phyloP scores from a whole-genome alignment of 1,140 invertebrate species.

The Drosophila ananassae region DNA sequence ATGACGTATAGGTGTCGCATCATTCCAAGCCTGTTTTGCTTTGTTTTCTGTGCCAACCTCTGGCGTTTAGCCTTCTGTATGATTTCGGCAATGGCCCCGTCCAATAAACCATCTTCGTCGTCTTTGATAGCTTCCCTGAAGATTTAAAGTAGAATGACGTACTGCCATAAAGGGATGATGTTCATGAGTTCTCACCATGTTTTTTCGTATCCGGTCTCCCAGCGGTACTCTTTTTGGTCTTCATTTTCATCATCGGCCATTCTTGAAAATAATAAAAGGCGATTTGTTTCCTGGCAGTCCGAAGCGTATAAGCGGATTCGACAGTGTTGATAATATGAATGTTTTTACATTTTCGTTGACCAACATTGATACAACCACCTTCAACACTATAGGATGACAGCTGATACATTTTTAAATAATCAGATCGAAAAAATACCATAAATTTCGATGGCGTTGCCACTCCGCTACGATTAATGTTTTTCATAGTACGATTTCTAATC shows the following conservation, averaged over 20 bases:
- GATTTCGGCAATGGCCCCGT: conserved; percentile 94
- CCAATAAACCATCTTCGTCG: conserved; percentile 96
- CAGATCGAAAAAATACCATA: too few relatives aligned
- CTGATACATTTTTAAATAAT: too few relatives aligned
- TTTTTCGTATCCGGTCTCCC: conserved; percentile 99
- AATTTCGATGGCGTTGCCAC: too few relatives aligned
- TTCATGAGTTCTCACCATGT: conserved; percentile 89
- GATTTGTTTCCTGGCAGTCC: background rate
- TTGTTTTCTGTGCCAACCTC: conserved; percentile 88
- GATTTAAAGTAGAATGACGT: background rate
- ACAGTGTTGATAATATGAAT: too few relatives aligned
- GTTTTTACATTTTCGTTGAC: too few relatives aligned
- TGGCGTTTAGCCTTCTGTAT: conserved; percentile 94
- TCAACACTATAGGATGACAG: too few relatives aligned
- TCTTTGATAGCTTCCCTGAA: conserved; percentile 97
- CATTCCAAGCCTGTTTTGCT: conserved; percentile 94
- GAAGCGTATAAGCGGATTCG: background rate
- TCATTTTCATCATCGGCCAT: conserved; percentile 90
- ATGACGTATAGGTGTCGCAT: conserved; percentile 97
- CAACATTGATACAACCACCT: too few relatives aligned
- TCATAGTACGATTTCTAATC: too few relatives aligned
- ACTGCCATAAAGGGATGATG: background rate
- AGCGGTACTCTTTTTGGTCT: conserved; percentile 96
- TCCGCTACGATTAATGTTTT: too few relatives aligned
- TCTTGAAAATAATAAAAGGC: background rate